Base-by-base conservation (phyloP, 2,888 invertebrate genomes). In the Cordylochernes scorpioides region DNA sequence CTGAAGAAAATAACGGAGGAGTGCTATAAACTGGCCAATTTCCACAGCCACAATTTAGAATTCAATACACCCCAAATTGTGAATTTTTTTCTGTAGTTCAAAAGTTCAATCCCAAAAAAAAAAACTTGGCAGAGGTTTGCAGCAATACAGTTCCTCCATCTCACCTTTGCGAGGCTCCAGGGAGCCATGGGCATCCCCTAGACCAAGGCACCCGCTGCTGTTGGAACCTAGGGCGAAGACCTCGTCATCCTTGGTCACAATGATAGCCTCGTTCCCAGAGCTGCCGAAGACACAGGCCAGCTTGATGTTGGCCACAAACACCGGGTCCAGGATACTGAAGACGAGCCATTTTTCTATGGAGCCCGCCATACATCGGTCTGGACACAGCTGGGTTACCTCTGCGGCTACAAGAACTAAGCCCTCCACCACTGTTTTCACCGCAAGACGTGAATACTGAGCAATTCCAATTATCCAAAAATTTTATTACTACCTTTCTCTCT, bases 151-250 rank as follows among this genome's bases (percentile, higher is more conserved):
- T n/a, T n/a, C 2, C 10, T 19, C 12, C 14, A 13, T 22, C 4
- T 5, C 14, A 36, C 36, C 36, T 34, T 32, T 35, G 15, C 36
- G 30, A n/a, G 38, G 38, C 33, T 54, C 49, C 36, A 64, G 45
- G 24, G 59, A 58, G 36, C 58, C 59, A 18, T 54, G 50, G 1
- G 57, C 46, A 40, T 60, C 60, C 4, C 61, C 63, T 34, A 54
- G 47, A 17, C 64, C 65, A 17, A 64, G 48, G 44, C 64, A 64
- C 5, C 62, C 61, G 33, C 58, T 54, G 18, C 57, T 53, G 41
- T 65, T 65, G 8, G 57, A 58, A 17, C 65, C 64, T 21, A 65
- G 41, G 2, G 59, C 59, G 44, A 57, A 64, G 1, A 65, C 63
- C 39, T 59, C 59, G 42, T 61, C 61, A 36, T 58, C 56, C 32